Evolutionary conservation across 2,113 vertebrate genomes (phyloP).

Genomic region (Cercocebus atys): DNA sequence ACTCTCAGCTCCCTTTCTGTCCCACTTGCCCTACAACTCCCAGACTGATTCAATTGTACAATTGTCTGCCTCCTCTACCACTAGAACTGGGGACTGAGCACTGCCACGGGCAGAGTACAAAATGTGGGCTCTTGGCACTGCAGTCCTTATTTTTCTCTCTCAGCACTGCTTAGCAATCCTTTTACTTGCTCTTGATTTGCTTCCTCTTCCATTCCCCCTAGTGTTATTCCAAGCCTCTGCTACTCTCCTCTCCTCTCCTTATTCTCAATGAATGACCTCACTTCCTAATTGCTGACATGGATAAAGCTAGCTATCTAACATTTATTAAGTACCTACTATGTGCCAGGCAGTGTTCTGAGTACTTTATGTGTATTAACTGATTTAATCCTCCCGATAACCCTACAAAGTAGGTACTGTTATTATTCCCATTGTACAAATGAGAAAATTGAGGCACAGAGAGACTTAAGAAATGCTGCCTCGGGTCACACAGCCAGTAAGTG

Average conservation of each 20-base stretch:
- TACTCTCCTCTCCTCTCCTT: neutral
- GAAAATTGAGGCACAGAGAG: neutral
- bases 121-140: neutral
- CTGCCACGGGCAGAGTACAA: neutral
- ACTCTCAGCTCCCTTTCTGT: neutral
- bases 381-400: neutral
- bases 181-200: constrained; percentile 23
- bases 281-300: neutral
- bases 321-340: neutral
- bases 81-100: neutral
- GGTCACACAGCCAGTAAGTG: neutral
- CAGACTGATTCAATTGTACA: neutral
- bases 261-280: neutral
- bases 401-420: neutral
- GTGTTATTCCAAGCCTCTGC: neutral
- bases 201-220: neutral
- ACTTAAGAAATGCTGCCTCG: constrained; percentile 25
- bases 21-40: neutral
- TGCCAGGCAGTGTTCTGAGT: neutral
- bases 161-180: neutral
- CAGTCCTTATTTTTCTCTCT: neutral
- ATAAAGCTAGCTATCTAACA: neutral
- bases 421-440: constrained; percentile 25
- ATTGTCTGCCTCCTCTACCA: neutral
- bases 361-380: neutral